Evolutionary conservation across 2,888 invertebrate species (phyloP), one percentile per base, ranked within the genome.

Genomic region (Athripsodes cinereus): DNA sequence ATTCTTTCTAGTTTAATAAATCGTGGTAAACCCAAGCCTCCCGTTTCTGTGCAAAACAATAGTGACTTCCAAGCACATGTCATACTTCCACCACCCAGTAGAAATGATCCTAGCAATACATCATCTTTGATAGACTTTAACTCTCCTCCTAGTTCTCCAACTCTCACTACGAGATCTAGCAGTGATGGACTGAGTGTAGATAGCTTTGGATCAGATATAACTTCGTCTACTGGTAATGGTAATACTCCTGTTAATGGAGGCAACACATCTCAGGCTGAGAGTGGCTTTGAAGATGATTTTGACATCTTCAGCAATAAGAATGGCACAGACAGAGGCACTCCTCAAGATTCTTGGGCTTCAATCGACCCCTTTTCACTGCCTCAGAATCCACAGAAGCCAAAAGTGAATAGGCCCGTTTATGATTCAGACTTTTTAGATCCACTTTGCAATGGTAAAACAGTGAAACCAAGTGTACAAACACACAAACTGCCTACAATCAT

Each of bases 251-350:
- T 78, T 44, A 79, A 77, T 65, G 83, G 83, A 66, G 85, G 86
- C 16, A 86, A 83, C 67, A 81, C 82, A 6, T 87, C 87, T 2
- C 85, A 87, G 68, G 83, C 86, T 47, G 88, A 88, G 69, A 88
- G 88, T 72, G 88, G 89, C 2, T 91, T 91, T 69, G 91, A 92
- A 71, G 91, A 90, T 74, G 90, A 91, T 69, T 89, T 88, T 70
- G 88, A 89, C 69, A 76, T 84, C 49, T 84, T 84, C 66, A 76
- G 84, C 2, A 70, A 76, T 62, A 73, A 74, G 66, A 69, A 68
- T 50, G 65, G 71, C 26, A 16, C 40, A 13, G 67, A 69, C 66
- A 72, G 74, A 67, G 73, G 74, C 10, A 72, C 74, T 47, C 75
- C 74, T 10, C 70, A 77, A 53, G 81, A 83, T 66, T 81, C 82